Conservation (phyloP, 2,888 invertebrate species). For the Magallana nippona region DNA sequence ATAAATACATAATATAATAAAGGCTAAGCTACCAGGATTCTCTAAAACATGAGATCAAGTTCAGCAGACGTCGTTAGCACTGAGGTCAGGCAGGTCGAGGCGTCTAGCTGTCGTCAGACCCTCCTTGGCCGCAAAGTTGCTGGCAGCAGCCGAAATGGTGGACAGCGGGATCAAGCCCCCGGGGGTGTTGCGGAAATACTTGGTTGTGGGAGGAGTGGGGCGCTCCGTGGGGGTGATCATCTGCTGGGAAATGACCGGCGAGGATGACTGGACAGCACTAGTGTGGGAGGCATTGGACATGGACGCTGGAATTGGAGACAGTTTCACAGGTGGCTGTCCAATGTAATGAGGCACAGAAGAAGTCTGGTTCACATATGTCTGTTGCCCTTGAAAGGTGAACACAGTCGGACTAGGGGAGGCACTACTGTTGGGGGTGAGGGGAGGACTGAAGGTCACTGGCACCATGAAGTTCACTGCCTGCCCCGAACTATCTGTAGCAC, state of each 20-base stretch:
- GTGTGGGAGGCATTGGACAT: slow-evolving; percentile 15
- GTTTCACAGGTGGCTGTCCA: slow-evolving; percentile 39
- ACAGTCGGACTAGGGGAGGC: slow-evolving; percentile 51
- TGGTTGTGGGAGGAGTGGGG: slow-evolving; percentile 36
- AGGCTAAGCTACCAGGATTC: neutral
- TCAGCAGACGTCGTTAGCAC: slow-evolving; percentile 34
- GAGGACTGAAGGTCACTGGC: slow-evolving; percentile 66
- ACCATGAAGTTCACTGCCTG: slow-evolving; percentile 60
- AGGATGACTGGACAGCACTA: slow-evolving; percentile 16
- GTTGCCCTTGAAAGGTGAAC: slow-evolving; percentile 52
- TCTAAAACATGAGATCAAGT: slow-evolving; percentile 7
- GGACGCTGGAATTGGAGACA: neutral
- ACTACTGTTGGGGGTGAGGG: slow-evolving; percentile 55
- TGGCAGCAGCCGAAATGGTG: slow-evolving; percentile 32
- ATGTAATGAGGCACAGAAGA: slow-evolving; percentile 50
- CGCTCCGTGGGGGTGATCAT: slow-evolving; percentile 51
- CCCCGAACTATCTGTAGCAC: slow-evolving; percentile 56
- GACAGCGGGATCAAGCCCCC: slow-evolving; percentile 46
- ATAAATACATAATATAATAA: neutral
- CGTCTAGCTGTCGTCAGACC: slow-evolving; percentile 47
- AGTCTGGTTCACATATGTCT: slow-evolving; percentile 44
- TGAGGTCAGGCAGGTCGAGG: slow-evolving; percentile 51
- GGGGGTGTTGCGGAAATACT: slow-evolving; percentile 49
- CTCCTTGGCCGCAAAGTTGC: slow-evolving; percentile 39
- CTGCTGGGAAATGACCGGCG: slow-evolving; percentile 36